A percentile compares a stretch with the other conserved stretches of the same genome.
Evolutionary conservation across 1,140 invertebrate species (phyloP).

Genomic region (Hyphantria cunea): DNA sequence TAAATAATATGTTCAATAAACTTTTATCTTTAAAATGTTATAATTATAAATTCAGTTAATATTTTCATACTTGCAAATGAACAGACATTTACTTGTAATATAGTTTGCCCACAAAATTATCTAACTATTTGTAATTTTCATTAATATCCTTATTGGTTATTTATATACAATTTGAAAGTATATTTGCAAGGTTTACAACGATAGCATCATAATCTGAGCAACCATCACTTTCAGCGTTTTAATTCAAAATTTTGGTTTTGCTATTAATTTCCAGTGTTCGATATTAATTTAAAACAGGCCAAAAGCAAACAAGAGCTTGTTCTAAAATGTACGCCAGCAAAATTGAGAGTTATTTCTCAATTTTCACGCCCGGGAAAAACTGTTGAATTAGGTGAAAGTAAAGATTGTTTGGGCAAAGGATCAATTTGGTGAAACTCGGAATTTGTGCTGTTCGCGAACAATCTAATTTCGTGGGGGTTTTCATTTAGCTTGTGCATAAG

Average conservation of each 20-base stretch:
- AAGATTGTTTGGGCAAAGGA: conserved; percentile 46
- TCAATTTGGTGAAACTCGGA: conserved; percentile 35
- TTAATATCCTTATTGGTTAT: too few species aligned
- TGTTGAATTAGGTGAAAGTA: conserved; percentile 43
- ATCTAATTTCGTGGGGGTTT: conserved; percentile 29
- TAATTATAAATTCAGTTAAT: too few species aligned
- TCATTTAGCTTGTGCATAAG: conserved; percentile 15
- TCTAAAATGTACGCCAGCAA: conserved; percentile 34
- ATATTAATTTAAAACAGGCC: conserved; percentile 45
- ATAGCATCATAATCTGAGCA: neutral
- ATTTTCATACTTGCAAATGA: too few species aligned
- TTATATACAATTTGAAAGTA: too few species aligned
- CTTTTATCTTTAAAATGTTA: too few species aligned
- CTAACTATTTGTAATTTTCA: too few species aligned
- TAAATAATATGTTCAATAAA: too few species aligned
- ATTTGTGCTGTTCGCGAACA: conserved; percentile 25
- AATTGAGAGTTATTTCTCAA: conserved; percentile 39
- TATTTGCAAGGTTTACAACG: neutral
- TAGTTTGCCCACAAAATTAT: too few species aligned
- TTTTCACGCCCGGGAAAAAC: conserved; percentile 36
- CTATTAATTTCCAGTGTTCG: conserved; percentile 40
- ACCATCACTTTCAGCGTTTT: neutral
- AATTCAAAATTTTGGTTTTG: conserved; percentile 17
- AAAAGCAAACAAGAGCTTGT: conserved; percentile 37
- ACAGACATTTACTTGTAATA: too few species aligned